Evolutionary conservation across 2,113 vertebrate species (phyloP).

Genomic region (Peromyscus leucopus): DNA sequence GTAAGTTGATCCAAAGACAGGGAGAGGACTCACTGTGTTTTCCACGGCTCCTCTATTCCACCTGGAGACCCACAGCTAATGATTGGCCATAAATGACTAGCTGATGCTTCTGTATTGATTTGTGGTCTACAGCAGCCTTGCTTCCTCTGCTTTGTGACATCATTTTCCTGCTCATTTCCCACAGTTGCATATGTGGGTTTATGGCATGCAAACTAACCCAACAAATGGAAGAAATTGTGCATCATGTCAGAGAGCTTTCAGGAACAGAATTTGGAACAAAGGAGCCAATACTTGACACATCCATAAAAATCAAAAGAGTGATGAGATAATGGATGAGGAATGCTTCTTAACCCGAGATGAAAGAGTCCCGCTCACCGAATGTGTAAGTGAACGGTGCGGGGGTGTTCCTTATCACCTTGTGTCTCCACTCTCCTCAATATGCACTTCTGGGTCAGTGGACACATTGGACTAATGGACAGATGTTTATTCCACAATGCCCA

Average conservation of each 20-base stretch:
- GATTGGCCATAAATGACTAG: conserved; percentile 67
- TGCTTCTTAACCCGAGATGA: conserved; percentile 13
- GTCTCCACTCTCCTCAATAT: neutral
- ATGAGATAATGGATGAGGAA: conserved; percentile 25
- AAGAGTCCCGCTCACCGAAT: neutral
- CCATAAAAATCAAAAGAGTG: conserved; percentile 12
- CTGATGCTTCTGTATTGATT: conserved; percentile 77
- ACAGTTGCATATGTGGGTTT: conserved; percentile 78
- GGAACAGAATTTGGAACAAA: conserved; percentile 71
- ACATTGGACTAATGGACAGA: neutral
- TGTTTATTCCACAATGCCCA: neutral
- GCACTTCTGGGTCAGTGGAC: neutral
- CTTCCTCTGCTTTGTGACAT: conserved; percentile 81
- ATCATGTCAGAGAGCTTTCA: conserved; percentile 71
- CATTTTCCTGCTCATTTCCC: conserved; percentile 80
- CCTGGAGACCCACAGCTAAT: conserved; percentile 65
- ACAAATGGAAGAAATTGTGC: conserved; percentile 81
- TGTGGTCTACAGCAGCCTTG: conserved; percentile 75
- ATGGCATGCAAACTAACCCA: conserved; percentile 66
- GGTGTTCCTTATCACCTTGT: neutral
- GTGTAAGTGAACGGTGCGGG: neutral
- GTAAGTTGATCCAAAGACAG: conserved; percentile 33
- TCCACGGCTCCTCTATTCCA: conserved; percentile 55
- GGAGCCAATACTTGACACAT: conserved; percentile 18
- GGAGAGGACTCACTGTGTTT: conserved; percentile 53